Conservation (phyloP, 2,797 vertebrate genomes). For the Sardinella longiceps region DNA sequence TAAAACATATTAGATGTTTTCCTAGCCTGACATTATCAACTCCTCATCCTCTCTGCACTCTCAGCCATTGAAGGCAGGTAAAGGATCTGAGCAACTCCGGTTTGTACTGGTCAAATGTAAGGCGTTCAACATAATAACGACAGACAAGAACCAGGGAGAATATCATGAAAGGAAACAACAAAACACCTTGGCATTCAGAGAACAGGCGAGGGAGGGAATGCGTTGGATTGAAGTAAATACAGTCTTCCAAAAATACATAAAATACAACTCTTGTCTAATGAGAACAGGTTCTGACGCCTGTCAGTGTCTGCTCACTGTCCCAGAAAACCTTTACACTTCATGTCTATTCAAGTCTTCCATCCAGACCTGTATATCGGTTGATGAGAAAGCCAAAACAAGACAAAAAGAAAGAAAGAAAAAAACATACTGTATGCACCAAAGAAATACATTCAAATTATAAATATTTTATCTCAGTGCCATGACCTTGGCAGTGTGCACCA, state of each 20-base stretch:
- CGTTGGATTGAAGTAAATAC: neutral
- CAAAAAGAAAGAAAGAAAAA: neutral
- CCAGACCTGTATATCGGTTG: neutral
- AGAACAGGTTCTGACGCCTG: neutral
- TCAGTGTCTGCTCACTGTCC: neutral
- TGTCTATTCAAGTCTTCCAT: neutral
- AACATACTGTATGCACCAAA: neutral
- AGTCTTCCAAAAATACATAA: neutral
- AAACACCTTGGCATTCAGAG: neutral
- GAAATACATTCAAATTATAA: conserved; percentile 1
- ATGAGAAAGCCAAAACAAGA: neutral
- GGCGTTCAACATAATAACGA: neutral
- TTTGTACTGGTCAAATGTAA: neutral
- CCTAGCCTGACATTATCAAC: neutral
- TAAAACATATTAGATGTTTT: neutral
- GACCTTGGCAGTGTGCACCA: neutral
- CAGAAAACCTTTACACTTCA: neutral
- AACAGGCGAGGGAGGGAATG: neutral
- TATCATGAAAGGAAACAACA: neutral
- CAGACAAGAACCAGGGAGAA: neutral
- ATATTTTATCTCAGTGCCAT: neutral
- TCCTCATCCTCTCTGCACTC: neutral
- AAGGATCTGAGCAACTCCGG: neutral
- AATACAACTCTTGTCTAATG: neutral
- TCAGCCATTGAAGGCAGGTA: neutral